phyloP scores from a whole-genome alignment of 2,797 vertebrate genomes.

The Sternarchorhynchus goeldii region DNA sequence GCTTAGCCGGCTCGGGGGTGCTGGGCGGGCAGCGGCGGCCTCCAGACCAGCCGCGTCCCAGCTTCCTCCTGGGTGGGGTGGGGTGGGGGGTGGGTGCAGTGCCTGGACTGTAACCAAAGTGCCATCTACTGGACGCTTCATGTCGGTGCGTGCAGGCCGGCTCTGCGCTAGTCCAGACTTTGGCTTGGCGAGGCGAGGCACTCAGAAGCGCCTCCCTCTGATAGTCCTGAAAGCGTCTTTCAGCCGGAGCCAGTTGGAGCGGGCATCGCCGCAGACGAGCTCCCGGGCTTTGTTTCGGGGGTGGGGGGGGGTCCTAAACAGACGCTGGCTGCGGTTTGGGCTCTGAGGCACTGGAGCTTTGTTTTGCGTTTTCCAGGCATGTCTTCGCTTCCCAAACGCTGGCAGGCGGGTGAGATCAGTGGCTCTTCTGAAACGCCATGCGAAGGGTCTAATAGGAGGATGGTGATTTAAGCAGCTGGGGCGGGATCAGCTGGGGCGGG shows the following conservation, averaged over 20 bases:
- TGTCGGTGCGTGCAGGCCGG: conserved; percentile 55
- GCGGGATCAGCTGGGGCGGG: conserved; percentile 64
- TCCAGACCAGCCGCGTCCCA: neutral
- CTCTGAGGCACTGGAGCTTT: conserved; percentile 57
- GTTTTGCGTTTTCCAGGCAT: conserved; percentile 72
- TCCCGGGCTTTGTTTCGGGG: conserved; percentile 55
- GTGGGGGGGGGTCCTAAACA: conserved; percentile 64
- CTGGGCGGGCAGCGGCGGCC: neutral
- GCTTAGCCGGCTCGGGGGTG: neutral
- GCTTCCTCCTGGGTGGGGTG: neutral
- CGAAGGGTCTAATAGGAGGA: conserved; percentile 72
- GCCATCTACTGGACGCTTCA: conserved; percentile 74
- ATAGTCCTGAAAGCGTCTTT: conserved; percentile 61
- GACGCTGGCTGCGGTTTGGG: conserved; percentile 71
- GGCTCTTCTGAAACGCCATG: conserved; percentile 72
- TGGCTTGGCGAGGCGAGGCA: conserved; percentile 57
- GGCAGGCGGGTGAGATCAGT: conserved; percentile 77
- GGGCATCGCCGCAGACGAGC: conserved; percentile 62
- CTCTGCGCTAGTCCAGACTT: conserved; percentile 39
- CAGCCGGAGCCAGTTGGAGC: conserved; percentile 71
- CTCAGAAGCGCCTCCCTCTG: conserved; percentile 62
- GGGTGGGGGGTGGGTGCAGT: neutral
- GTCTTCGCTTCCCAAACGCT: conserved; percentile 63
- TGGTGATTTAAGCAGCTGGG: conserved; percentile 65
- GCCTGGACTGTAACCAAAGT: conserved; percentile 74